These are phyloP conservation scores for Smittia aterrima DNA, from an alignment of 2,888 invertebrate species.

Conservation along the genomic window DNA sequence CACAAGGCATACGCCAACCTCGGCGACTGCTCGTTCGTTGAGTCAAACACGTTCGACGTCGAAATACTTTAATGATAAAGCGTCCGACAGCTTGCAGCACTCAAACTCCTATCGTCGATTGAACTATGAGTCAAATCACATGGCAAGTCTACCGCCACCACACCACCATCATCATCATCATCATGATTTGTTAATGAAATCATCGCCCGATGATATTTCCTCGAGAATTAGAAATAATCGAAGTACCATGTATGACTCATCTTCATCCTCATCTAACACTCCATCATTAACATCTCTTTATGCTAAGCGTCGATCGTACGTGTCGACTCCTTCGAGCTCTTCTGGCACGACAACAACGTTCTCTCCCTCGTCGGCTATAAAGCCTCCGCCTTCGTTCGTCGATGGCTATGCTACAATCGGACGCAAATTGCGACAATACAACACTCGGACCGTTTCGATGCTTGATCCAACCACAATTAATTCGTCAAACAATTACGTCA, in stretches of 20 bases:
- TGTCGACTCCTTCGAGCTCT: constrained; percentile 44
- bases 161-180: constrained; percentile 35
- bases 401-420: constrained; percentile 53
- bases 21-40: constrained; percentile 49
- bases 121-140: constrained; percentile 12
- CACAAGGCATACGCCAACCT: background rate
- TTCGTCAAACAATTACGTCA: background rate
- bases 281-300: constrained; percentile 47
- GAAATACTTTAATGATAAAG: constrained; percentile 54
- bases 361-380: constrained; percentile 6
- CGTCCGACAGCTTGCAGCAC: constrained; percentile 47
- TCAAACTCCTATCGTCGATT: constrained; percentile 5
- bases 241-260: constrained; percentile 39
- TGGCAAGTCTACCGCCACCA: constrained; percentile 26
- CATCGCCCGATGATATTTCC: background rate
- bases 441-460: constrained; percentile 52
- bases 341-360: constrained; percentile 47
- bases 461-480: constrained; percentile 47
- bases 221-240: constrained; percentile 15
- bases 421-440: constrained; percentile 50
- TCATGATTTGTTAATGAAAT: background rate
- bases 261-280: constrained; percentile 36
- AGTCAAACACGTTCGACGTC: constrained; percentile 54
- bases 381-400: constrained; percentile 46
- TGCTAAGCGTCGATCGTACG: constrained; percentile 52